Evolutionary conservation across 1,140 invertebrate genomes (phyloP).

Genomic region (Eriocheir sinensis): DNA sequence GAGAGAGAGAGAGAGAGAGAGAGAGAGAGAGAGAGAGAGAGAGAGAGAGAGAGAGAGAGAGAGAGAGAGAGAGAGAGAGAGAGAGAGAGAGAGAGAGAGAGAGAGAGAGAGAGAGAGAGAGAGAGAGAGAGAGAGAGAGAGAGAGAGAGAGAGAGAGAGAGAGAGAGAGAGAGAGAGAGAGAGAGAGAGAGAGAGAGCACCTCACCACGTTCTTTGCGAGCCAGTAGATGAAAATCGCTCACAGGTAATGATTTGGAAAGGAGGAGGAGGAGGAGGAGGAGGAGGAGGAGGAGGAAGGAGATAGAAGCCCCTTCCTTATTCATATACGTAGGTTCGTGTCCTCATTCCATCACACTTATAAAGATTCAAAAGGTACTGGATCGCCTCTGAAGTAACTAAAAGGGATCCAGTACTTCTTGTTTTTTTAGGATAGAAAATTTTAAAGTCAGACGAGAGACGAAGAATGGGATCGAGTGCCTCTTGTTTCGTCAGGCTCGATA

Average conservation of each 20-base stretch:
- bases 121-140: background rate
- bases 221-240: background rate
- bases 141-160: conserved; percentile 40
- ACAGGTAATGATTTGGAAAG: conserved; percentile 6
- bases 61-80: background rate
- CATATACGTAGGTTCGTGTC: background rate
- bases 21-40: background rate
- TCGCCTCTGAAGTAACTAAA: no score
- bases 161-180: background rate
- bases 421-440: no score
- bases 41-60: conserved; percentile 2
- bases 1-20: conserved; percentile 11
- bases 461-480: no score
- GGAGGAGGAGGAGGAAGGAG: background rate
- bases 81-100: background rate
- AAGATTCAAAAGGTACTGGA: no score
- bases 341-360: no score
- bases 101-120: background rate
- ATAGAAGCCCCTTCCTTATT: background rate
- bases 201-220: background rate
- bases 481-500: no score
- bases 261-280: background rate
- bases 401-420: no score
- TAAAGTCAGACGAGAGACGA: no score
- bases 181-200: background rate